Base-by-base conservation (phyloP, 2,113 vertebrate genomes). In the Lycaon pictus region DNA sequence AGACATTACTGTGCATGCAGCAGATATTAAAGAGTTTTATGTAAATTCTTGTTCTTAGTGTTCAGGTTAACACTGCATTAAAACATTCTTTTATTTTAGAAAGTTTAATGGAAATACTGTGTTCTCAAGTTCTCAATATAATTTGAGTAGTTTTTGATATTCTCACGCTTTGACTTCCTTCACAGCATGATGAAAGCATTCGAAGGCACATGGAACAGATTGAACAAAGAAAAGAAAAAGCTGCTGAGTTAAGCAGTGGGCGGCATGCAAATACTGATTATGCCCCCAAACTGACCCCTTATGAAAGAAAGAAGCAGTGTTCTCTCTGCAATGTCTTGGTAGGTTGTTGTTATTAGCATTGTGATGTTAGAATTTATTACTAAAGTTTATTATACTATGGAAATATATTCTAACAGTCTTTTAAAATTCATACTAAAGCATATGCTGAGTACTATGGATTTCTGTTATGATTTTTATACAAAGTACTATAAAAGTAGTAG, bases 171-270 rank as follows among this genome's bases (percentile, higher is more conserved):
- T 97, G 86, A 13, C 79, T 95, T 97, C 76, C 35, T 55, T 17
- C 92, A 23, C 95, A 99, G 99, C 99, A 99, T 4, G 99, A 99
- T 88, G 99, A 99, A 97, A 99, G 99, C 98, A 99, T 99, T 97
- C 99, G 99, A 69, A 99, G 99, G 89, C 99, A 99, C 98, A 99
- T 99, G 99, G 99, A 99, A 97, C 99, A 99, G 98, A 99, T 99
- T 4, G 99, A 99, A 96, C 99, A 99, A 95, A 99, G 99, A 69
- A 99, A 99, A 98, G 99, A 99, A 98, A 99, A 99, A 92, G 99
- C 99, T 22, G 99, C 99, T 0, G 99, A 99, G 93, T 98, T 99
- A 93, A 99, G 99, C 96, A 99, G 99, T n/a, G 99, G 99, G 7
- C 99, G 99, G 88, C 99, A 99, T 51, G 99, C 99, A 55, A 99